phyloP scores from a whole-genome alignment of 2,888 invertebrate species.

The Acleris sparsana region DNA sequence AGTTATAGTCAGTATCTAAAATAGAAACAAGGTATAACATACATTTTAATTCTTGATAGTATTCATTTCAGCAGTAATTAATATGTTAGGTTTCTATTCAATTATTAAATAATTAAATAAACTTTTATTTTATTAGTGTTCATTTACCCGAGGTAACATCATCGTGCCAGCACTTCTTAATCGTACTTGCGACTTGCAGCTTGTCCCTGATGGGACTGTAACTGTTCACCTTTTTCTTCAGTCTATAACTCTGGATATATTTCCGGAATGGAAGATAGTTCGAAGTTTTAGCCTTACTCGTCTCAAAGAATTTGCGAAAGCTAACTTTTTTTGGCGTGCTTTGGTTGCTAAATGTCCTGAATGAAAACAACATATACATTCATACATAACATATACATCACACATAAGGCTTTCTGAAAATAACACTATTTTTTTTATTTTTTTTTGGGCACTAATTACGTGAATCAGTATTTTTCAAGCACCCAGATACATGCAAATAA shows the following conservation, averaged over 20 bases:
- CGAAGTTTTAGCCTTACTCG: slow-evolving; percentile 72
- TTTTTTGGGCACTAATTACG: too few relatives aligned
- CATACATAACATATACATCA: too few relatives aligned
- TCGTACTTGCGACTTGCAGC: slow-evolving; percentile 63
- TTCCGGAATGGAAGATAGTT: slow-evolving; percentile 87
- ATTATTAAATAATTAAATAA: too few relatives aligned
- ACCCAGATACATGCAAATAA: neutral
- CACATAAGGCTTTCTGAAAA: too few relatives aligned
- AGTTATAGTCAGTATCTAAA: slow-evolving; percentile 74
- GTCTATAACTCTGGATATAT: slow-evolving; percentile 71
- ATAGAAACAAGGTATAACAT: slow-evolving; percentile 20
- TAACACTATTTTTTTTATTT: too few relatives aligned
- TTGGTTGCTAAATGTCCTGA: slow-evolving; percentile 69
- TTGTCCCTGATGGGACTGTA: slow-evolving; percentile 73
- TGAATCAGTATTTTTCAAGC: neutral
- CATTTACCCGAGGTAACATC: slow-evolving; percentile 61
- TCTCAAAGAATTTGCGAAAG: slow-evolving; percentile 75
- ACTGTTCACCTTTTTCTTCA: slow-evolving; percentile 65
- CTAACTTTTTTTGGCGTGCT: slow-evolving; percentile 78
- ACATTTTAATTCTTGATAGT: neutral
- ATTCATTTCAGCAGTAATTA: neutral
- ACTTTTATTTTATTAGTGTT: neutral
- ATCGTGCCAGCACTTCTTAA: slow-evolving; percentile 67
- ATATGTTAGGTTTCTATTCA: too few relatives aligned
- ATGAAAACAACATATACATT: too few relatives aligned